Evolutionary conservation across 2,888 invertebrate species (phyloP).

Genomic region (Idaea biselata): DNA sequence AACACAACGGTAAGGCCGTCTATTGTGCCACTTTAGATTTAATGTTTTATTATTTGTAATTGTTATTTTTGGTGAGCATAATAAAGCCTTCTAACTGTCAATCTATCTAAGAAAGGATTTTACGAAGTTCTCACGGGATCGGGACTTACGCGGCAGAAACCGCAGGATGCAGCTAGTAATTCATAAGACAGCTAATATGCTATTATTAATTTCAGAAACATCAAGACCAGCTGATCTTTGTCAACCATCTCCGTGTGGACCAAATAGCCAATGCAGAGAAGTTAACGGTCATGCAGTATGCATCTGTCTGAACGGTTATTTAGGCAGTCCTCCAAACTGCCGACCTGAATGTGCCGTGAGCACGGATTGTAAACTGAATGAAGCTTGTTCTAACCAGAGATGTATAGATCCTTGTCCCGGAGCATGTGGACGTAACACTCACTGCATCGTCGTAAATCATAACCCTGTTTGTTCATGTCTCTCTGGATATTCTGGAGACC

Average conservation of each 20-base stretch:
- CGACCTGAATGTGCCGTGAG: conserved; percentile 89
- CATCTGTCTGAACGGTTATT: conserved; percentile 84
- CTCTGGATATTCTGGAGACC: conserved; percentile 85
- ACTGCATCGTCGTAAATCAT: conserved; percentile 83
- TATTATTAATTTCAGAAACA: conserved; percentile 44
- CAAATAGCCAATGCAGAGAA: conserved; percentile 86
- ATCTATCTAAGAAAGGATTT: too few relatives aligned
- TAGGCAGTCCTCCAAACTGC: conserved; percentile 87
- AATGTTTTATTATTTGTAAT: too few relatives aligned
- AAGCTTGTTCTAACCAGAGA: conserved; percentile 88
- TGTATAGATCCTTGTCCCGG: conserved; percentile 89
- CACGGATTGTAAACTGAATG: conserved; percentile 84
- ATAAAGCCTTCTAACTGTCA: too few relatives aligned
- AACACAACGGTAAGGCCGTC: too few relatives aligned
- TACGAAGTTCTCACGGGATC: too few relatives aligned
- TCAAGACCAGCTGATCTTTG: conserved; percentile 51
- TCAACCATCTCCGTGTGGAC: conserved; percentile 82
- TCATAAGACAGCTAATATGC: conserved; percentile 1
- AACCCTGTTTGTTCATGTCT: conserved; percentile 85
- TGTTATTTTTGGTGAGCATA: too few relatives aligned
- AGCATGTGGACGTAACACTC: conserved; percentile 83
- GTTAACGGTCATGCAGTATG: conserved; percentile 86
- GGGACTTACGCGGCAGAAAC: too few relatives aligned
- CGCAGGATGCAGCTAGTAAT: too few relatives aligned
- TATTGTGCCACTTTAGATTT: too few relatives aligned